These are phyloP conservation scores for Apis dorsata DNA, from an alignment of 1,140 invertebrate species.

Conservation along the genomic window DNA sequence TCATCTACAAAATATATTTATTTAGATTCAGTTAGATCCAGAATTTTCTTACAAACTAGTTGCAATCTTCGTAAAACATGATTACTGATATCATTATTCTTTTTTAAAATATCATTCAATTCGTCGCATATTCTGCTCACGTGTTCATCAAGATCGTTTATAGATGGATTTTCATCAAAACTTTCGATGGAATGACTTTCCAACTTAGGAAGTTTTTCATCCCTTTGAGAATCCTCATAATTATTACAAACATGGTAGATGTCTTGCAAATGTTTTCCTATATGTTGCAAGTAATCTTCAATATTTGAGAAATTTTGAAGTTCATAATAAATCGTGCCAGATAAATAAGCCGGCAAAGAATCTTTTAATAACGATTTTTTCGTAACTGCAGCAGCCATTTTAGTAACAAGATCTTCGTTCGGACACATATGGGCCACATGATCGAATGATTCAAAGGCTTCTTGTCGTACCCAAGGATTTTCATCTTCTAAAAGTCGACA, in stretches of 20 bases:
- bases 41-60: not conserved
- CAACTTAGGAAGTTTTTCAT: conserved; percentile 67
- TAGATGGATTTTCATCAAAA: not conserved
- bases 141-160: conserved; percentile 24
- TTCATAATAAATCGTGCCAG: conserved; percentile 45
- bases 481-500: conserved; percentile 66
- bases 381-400: conserved; percentile 59
- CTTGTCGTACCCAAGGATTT: conserved; percentile 67
- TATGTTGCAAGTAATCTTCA: conserved; percentile 53
- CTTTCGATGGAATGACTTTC: conserved; percentile 26
- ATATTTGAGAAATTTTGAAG: conserved; percentile 52
- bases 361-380: conserved; percentile 54
- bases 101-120: conserved; percentile 32
- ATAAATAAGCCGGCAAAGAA: conserved; percentile 67
- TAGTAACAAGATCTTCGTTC: conserved; percentile 65
- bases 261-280: conserved; percentile 8
- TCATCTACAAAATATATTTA: not conserved
- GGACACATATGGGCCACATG: conserved; percentile 62
- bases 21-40: not conserved
- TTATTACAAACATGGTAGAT: conserved; percentile 16
- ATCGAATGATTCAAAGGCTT: conserved; percentile 71
- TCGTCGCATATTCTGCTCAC: conserved; percentile 51
- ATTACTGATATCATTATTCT: conserved; percentile 17
- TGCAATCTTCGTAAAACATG: conserved; percentile 30
- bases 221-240: conserved; percentile 55